Percentiles rank a stretch among this genome's conserved stretches.
These are phyloP conservation scores for Andricus quercusramuli DNA, from an alignment of 2,888 invertebrate genomes.

Conservation along the genomic window DNA sequence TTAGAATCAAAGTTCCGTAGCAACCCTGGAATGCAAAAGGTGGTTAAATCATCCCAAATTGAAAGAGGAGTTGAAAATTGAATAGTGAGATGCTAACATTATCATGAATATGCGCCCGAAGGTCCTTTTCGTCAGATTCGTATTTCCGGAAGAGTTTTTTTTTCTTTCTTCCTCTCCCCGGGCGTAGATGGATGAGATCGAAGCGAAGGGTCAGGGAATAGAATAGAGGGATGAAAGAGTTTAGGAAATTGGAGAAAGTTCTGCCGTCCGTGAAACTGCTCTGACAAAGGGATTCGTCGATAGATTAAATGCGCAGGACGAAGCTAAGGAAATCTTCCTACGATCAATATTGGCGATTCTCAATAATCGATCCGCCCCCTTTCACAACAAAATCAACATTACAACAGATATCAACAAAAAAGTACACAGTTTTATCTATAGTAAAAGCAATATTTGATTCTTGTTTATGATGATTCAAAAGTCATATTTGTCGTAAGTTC, in stretches of 20 bases:
- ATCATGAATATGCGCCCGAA: constrained; percentile 3
- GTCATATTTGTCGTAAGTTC: neutral
- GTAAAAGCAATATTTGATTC: neutral
- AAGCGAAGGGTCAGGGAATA: constrained; percentile 38
- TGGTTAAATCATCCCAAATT: neutral
- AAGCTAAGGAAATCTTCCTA: constrained; percentile 9
- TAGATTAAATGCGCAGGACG: constrained; percentile 39
- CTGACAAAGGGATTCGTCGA: constrained; percentile 39
- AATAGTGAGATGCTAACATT: neutral
- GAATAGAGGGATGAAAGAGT: constrained; percentile 40
- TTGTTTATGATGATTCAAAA: neutral
- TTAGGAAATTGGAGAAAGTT: constrained; percentile 51
- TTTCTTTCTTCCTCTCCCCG: neutral
- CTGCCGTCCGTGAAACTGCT: constrained; percentile 39
- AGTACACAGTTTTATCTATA: neutral
- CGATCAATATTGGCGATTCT: constrained; percentile 36
- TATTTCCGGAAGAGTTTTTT: constrained; percentile 6
- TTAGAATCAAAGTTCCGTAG: no score
- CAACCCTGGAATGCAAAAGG: no score
- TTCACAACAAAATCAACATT: constrained; percentile 9
- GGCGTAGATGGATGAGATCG: constrained; percentile 28
- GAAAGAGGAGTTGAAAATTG: neutral
- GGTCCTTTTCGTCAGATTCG: neutral
- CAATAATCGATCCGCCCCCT: constrained; percentile 27
- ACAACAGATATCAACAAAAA: neutral